Percentiles rank a stretch among this genome's conserved stretches.
These are phyloP conservation scores for Antheraea pernyi DNA, from an alignment of 1,140 invertebrate genomes.

Conservation along the genomic window DNA sequence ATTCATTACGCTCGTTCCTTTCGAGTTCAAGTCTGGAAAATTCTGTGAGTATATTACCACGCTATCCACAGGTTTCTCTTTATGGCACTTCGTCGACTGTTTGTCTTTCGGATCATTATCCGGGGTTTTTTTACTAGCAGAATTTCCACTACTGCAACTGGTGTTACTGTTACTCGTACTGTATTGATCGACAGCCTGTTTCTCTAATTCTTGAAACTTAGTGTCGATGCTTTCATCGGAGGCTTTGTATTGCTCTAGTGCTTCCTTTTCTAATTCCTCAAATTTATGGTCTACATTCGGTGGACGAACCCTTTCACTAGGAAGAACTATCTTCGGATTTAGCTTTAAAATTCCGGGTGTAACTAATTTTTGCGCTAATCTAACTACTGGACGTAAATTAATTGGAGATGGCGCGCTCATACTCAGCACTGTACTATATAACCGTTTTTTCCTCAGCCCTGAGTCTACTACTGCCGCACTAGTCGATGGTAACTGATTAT, in stretches of 20 bases:
- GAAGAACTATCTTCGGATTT: conserved; percentile 62
- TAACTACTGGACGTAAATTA: conserved; percentile 43
- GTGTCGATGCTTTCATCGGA: conserved; percentile 76
- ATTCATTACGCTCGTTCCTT: conserved; percentile 61
- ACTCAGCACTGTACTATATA: conserved; percentile 71
- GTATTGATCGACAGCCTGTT: conserved; percentile 73
- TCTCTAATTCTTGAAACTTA: conserved; percentile 69
- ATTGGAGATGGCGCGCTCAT: conserved; percentile 57
- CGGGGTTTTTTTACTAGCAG: conserved; percentile 43
- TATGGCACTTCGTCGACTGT: conserved; percentile 56
- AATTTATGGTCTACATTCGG: conserved; percentile 63
- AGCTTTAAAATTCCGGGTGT: conserved; percentile 62
- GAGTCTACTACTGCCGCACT: conserved; percentile 50
- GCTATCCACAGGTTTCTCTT: conserved; percentile 61
- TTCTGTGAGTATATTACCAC: conserved; percentile 71
- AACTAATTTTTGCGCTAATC: conserved; percentile 59
- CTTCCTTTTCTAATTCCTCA: conserved; percentile 74
- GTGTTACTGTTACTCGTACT: conserved; percentile 73
- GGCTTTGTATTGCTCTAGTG: conserved; percentile 74
- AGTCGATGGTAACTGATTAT: conserved; percentile 53
- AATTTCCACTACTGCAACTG: conserved; percentile 67
- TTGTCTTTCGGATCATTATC: conserved; percentile 41
- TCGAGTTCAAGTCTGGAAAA: conserved; percentile 67
- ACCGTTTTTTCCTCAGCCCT: conserved; percentile 55
- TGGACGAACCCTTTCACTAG: conserved; percentile 43